These are phyloP conservation scores for Etheostoma spectabile DNA, from an alignment of 2,113 vertebrate genomes.

Conservation along the genomic window DNA sequence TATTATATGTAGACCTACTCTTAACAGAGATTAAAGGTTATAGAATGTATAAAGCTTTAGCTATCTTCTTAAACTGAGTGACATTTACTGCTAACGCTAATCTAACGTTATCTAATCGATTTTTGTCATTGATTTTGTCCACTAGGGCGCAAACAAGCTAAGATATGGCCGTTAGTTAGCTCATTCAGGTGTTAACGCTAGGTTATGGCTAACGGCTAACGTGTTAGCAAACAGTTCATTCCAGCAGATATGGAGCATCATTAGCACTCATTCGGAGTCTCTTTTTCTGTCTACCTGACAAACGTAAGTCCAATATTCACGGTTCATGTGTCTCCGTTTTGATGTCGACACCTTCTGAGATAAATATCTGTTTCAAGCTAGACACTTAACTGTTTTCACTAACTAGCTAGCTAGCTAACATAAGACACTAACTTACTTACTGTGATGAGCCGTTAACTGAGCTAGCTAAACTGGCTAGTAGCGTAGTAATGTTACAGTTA, in stretches of 20 bases:
- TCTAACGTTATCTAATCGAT: neutral
- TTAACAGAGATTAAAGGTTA: conserved; percentile 6
- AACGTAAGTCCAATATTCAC: neutral
- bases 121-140: neutral
- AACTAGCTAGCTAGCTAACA: too few relatives aligned
- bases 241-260: neutral
- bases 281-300: neutral
- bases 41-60: neutral
- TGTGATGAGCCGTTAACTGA: neutral
- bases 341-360: neutral
- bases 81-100: neutral
- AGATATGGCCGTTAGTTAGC: too few relatives aligned
- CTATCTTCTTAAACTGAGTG: neutral
- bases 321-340: neutral
- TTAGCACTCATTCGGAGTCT: neutral
- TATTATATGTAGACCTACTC: neutral
- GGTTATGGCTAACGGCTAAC: neutral
- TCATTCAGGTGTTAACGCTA: neutral
- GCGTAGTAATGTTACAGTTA: too few relatives aligned
- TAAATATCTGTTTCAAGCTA: neutral
- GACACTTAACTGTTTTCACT: too few relatives aligned
- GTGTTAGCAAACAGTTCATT: neutral
- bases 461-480: neutral
- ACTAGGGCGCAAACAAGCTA: neutral
- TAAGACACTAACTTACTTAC: too few relatives aligned